Conservation (phyloP, 2,888 invertebrate genomes). For the Polyommatus iphigenia region DNA sequence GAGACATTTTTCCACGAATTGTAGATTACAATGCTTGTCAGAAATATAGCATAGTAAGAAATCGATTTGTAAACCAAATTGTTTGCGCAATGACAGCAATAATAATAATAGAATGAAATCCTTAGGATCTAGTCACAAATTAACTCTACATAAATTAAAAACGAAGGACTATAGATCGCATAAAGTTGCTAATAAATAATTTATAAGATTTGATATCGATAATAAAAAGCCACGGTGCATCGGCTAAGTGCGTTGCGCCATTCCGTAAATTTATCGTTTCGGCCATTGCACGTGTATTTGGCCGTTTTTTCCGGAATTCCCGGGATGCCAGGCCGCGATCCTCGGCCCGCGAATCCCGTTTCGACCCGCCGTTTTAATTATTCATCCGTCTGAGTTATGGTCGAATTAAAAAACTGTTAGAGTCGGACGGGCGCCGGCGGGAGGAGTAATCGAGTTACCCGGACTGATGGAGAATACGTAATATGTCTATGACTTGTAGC, state of each 20-base stretch:
- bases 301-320: slow-evolving; percentile 71
- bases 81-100: too few relatives aligned
- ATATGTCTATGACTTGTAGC: slow-evolving; percentile 47
- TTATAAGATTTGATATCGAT: background rate
- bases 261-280: slow-evolving; percentile 68
- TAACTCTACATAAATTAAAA: background rate
- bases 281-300: slow-evolving; percentile 51
- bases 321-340: slow-evolving; percentile 60
- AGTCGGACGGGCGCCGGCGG: slow-evolving; percentile 74
- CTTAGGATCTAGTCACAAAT: too few relatives aligned
- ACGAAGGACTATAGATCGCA: background rate
- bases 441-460: slow-evolving; percentile 74
- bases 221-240: slow-evolving; percentile 38
- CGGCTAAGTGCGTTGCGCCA: slow-evolving; percentile 74
- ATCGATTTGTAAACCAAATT: too few relatives aligned
- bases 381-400: slow-evolving; percentile 80
- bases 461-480: slow-evolving; percentile 74
- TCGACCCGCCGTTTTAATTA: slow-evolving; percentile 77
- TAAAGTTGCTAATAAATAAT: background rate
- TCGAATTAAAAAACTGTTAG: slow-evolving; percentile 82
- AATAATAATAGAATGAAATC: too few relatives aligned
- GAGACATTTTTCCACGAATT: too few relatives aligned
- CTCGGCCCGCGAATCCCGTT: slow-evolving; percentile 61
- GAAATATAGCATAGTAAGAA: too few relatives aligned
- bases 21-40: too few relatives aligned